These are phyloP conservation scores for Tetragnatha versicolor DNA, from an alignment of 1,140 invertebrate genomes.

Conservation along the genomic window DNA sequence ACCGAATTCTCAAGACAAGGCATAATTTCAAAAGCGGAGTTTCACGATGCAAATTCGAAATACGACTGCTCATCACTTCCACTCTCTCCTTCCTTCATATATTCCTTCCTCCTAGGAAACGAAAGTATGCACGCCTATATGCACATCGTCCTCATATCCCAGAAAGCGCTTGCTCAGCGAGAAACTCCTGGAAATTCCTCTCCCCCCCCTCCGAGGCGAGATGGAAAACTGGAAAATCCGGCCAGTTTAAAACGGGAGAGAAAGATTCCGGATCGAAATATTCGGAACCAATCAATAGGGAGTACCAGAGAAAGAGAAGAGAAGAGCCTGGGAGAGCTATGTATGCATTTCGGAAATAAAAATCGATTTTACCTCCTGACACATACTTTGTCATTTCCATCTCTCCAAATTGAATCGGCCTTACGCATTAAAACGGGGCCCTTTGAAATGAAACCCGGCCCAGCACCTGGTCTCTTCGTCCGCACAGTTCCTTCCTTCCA, in stretches of 20 bases:
- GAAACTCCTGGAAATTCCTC: not conserved
- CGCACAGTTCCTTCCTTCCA: not conserved
- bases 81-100: too few species aligned
- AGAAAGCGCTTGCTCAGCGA: too few species aligned
- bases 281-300: slow-evolving; percentile 27
- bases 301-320: too few species aligned
- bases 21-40: too few species aligned
- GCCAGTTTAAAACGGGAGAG: not conserved
- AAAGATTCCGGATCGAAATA: slow-evolving; percentile 20
- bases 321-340: not conserved
- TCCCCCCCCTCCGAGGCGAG: not conserved
- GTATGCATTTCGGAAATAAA: slow-evolving; percentile 47
- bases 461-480: not conserved
- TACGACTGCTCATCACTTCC: too few species aligned
- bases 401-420: slow-evolving; percentile 38
- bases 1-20: too few species aligned
- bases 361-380: slow-evolving; percentile 41
- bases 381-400: slow-evolving; percentile 48
- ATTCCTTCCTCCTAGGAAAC: too few species aligned
- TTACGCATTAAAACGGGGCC: not conserved
- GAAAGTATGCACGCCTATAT: too few species aligned
- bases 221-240: not conserved
- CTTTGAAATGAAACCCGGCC: not conserved
- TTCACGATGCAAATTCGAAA: too few species aligned
- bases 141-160: too few species aligned